Evolutionary conservation across 1,140 invertebrate genomes (phyloP).

Genomic region (Agraylea sexmaculata): DNA sequence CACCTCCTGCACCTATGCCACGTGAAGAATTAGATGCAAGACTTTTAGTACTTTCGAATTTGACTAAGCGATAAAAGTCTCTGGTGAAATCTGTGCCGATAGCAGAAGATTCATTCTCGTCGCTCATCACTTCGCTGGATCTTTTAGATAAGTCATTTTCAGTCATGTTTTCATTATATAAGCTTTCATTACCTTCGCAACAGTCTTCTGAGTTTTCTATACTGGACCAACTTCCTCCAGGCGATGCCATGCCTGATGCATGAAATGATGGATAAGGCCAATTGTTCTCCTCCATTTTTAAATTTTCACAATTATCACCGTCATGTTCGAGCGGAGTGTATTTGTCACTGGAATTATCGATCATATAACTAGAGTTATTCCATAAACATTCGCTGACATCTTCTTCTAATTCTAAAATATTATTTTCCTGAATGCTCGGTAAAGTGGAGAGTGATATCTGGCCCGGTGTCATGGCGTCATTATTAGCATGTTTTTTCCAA

Average conservation of each 20-base stretch:
- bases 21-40: constrained; percentile 62
- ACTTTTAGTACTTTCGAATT: constrained; percentile 68
- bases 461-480: constrained; percentile 39
- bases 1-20: constrained; percentile 35
- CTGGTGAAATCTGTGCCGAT: constrained; percentile 66
- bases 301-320: not conserved
- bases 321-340: constrained; percentile 32
- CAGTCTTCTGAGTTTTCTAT: constrained; percentile 36
- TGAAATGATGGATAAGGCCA: constrained; percentile 37
- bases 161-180: constrained; percentile 16
- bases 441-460: constrained; percentile 49
- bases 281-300: constrained; percentile 31
- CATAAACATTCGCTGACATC: constrained; percentile 61
- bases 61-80: constrained; percentile 64
- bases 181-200: constrained; percentile 23
- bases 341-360: constrained; percentile 40
- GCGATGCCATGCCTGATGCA: constrained; percentile 39
- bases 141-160: constrained; percentile 45
- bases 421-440: constrained; percentile 60
- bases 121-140: constrained; percentile 54
- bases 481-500: constrained; percentile 36
- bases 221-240: constrained; percentile 52
- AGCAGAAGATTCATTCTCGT: constrained; percentile 48
- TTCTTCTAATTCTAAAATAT: constrained; percentile 57
- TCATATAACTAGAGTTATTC: constrained; percentile 52